Conservation (phyloP, 2,888 invertebrate species). For the Synergus japonicus region DNA sequence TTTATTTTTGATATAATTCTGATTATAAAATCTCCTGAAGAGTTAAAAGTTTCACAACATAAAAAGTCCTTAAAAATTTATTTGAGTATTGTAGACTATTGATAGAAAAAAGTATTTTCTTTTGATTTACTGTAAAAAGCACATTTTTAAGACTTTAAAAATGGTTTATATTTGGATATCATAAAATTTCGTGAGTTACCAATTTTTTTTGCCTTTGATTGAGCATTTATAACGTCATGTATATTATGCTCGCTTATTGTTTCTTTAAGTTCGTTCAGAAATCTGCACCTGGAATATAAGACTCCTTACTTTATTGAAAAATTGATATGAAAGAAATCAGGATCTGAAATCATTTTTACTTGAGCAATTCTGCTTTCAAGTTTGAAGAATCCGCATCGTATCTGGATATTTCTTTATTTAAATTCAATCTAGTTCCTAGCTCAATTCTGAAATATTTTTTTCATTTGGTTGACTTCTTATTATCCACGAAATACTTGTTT, state of each 20-base stretch:
- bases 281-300: not conserved
- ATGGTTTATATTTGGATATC: not conserved
- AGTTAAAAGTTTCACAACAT: not conserved
- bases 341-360: not conserved
- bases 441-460: constrained; percentile 56
- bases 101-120: not conserved
- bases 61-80: not conserved
- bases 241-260: not conserved
- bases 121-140: not conserved
- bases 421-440: constrained; percentile 61
- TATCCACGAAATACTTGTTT: not conserved
- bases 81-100: not conserved
- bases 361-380: not conserved
- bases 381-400: constrained; percentile 49
- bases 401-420: constrained; percentile 52
- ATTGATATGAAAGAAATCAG: too few species aligned
- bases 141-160: not conserved
- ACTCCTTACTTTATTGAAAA: not conserved
- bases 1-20: not conserved
- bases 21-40: not conserved
- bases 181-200: not conserved
- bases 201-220: not conserved
- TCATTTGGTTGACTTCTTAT: too few species aligned
- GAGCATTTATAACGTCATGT: not conserved
- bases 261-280: not conserved